These are phyloP conservation scores for Boloria euphrosyne DNA, from an alignment of 2,888 invertebrate genomes.

Conservation along the genomic window DNA sequence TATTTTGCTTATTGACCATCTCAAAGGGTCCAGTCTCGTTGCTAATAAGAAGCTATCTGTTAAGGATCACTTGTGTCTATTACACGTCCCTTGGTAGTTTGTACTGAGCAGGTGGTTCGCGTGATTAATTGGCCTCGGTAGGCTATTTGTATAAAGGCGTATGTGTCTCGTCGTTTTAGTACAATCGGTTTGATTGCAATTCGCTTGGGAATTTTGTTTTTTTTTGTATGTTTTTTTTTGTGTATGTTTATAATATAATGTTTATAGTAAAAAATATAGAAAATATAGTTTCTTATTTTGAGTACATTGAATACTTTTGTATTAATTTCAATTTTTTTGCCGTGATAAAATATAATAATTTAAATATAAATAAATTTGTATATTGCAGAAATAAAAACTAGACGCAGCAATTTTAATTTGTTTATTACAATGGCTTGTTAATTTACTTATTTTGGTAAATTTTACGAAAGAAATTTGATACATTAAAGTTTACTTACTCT, in stretches of 20 bases:
- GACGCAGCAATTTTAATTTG: too few species aligned
- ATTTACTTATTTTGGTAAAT: too few species aligned
- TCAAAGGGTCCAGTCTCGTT: not conserved
- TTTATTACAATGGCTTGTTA: too few species aligned
- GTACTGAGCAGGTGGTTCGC: conserved; percentile 65
- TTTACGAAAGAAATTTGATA: too few species aligned
- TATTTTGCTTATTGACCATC: not conserved
- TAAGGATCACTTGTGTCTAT: conserved; percentile 21
- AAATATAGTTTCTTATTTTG: too few species aligned
- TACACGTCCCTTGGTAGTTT: conserved; percentile 51
- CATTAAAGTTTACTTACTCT: not conserved
- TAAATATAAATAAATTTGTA: too few species aligned
- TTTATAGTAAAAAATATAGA: too few species aligned
- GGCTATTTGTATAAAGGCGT: conserved; percentile 32
- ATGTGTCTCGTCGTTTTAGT: conserved; percentile 25
- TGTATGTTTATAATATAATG: too few species aligned
- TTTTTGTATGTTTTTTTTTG: conserved; percentile 6
- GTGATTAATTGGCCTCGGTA: conserved; percentile 68
- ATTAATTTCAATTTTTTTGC: too few species aligned
- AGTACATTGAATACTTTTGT: too few species aligned
- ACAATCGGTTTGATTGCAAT: conserved; percentile 24
- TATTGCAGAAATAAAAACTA: too few species aligned
- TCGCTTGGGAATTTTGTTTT: conserved; percentile 23
- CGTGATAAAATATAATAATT: too few species aligned
- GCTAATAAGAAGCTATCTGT: conserved; percentile 22